phyloP scores from a whole-genome alignment of 2,888 invertebrate genomes.

The Pherbina coryleti region DNA sequence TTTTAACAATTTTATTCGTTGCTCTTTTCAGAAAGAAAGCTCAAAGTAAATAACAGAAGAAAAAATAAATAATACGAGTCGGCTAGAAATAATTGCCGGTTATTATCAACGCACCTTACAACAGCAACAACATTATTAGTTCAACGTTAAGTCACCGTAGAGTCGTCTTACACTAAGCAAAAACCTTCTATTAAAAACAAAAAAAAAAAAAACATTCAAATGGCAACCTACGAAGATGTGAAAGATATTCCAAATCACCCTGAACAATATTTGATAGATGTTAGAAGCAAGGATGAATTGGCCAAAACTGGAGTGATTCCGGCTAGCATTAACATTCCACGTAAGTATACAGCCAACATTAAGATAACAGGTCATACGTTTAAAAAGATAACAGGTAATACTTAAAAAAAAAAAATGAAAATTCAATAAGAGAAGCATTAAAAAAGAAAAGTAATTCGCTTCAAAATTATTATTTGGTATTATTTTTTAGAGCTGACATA shows the following conservation, averaged over 20 bases:
- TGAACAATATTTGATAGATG: conserved; percentile 78
- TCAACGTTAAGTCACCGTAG: neutral
- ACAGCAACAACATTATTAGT: too few species aligned
- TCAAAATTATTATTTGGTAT: too few species aligned
- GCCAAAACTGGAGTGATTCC: conserved; percentile 80
- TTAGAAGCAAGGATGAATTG: conserved; percentile 80
- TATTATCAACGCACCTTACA: too few species aligned
- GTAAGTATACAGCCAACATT: conserved; percentile 70
- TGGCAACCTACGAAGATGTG: conserved; percentile 70
- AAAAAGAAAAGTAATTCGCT: neutral
- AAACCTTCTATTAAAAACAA: neutral
- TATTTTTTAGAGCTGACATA: too few species aligned
- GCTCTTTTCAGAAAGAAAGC: neutral
- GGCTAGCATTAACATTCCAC: conserved; percentile 82
- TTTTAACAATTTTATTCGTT: neutral
- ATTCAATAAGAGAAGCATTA: neutral
- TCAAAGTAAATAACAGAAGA: neutral
- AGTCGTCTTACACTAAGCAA: neutral
- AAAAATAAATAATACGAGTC: neutral
- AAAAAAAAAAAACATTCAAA: conserved; percentile 36
- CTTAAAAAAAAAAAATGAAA: neutral
- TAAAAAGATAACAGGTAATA: neutral
- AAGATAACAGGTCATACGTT: neutral
- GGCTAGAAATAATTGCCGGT: too few species aligned
- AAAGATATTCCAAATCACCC: conserved; percentile 71